These are phyloP conservation scores for Hucho hucho DNA, from an alignment of 2,113 vertebrate genomes.

Conservation along the genomic window DNA sequence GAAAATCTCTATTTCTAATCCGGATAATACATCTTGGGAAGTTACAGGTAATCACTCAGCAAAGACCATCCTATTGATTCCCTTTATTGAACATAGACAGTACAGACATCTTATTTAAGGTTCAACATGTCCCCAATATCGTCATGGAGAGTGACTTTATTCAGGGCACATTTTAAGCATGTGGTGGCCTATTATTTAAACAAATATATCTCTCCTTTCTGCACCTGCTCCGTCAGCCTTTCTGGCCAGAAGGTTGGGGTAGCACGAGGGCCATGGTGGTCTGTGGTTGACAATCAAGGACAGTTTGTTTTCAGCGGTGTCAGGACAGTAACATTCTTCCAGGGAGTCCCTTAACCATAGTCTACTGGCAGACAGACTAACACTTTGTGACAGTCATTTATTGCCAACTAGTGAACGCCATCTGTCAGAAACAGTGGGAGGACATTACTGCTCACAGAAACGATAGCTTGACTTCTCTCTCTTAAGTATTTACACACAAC, in stretches of 20 bases:
- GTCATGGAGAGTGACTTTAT: constrained; percentile 41
- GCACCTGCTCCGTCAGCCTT: constrained; percentile 70
- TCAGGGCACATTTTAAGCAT: constrained; percentile 58
- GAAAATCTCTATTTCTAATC: too few species aligned
- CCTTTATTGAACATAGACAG: neutral
- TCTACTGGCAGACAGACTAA: constrained; percentile 98
- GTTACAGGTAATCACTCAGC: neutral
- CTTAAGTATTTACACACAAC: constrained; percentile 53
- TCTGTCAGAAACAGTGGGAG: constrained; percentile 91
- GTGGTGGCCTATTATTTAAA: constrained; percentile 59
- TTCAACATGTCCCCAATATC: constrained; percentile 22
- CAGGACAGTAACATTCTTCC: constrained; percentile 87
- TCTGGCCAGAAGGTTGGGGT: constrained; percentile 81
- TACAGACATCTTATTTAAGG: constrained; percentile 15
- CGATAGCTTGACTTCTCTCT: constrained; percentile 55
- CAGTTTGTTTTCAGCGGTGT: constrained; percentile 90
- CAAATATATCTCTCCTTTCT: constrained; percentile 45
- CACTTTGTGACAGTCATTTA: constrained; percentile 95
- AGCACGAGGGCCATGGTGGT: constrained; percentile 74
- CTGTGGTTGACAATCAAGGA: constrained; percentile 89
- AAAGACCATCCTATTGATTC: constrained; percentile 13
- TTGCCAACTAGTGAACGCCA: constrained; percentile 97
- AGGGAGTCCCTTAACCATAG: constrained; percentile 95
- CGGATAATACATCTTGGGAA: neutral
- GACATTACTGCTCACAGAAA: constrained; percentile 71